Base-by-base conservation (phyloP, 2,113 vertebrate genomes). In the Leucopsar rothschildi region DNA sequence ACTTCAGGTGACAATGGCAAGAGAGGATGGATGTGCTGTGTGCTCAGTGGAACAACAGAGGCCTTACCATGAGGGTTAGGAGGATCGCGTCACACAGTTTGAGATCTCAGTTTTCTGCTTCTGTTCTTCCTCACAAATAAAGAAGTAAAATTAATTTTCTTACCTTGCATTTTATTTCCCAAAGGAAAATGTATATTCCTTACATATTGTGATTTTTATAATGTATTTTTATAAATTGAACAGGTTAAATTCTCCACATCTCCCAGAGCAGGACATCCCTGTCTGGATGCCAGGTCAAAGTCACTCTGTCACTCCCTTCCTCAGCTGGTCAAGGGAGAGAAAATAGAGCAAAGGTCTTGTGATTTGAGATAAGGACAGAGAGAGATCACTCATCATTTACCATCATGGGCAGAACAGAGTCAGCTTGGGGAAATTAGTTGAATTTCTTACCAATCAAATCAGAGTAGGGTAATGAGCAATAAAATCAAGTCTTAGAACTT, bases 11-110 rank as follows among this genome's bases (percentile, higher is more conserved):
- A 20, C 5, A 25, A 5, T 9, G 8, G 35, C 3, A 2, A 13
- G 13, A 42, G 39, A 7, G 2, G 21, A 33, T 57, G 56, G 24
- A 6, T 10, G 17, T 0, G 0, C 14, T 2, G 3, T 4, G 0
- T 39, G 42, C 24, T 5, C 12, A 2, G 35, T 21, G 1, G 12
- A 7, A 11, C 5, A 18, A 4, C 8, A 19, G 13, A 21, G 0
- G 3, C 18, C 21, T 44, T 25, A 24, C 56, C 37, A 6, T 8
- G 11, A 29, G 10, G 2, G 1, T 27, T 16, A 2, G 4, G 19
- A 42, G 17, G 6, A 3, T 14, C 2, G 2, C 0, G 0, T 49
- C 12, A 22, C 11, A 3, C 1, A 5, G 3, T 63, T 87, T 53
- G 35, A 27, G 29, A 47, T 44, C 50, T 15, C 27, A 6, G 29